Conservation (phyloP, 1,140 invertebrate genomes). For the Neodiprion virginianus region DNA sequence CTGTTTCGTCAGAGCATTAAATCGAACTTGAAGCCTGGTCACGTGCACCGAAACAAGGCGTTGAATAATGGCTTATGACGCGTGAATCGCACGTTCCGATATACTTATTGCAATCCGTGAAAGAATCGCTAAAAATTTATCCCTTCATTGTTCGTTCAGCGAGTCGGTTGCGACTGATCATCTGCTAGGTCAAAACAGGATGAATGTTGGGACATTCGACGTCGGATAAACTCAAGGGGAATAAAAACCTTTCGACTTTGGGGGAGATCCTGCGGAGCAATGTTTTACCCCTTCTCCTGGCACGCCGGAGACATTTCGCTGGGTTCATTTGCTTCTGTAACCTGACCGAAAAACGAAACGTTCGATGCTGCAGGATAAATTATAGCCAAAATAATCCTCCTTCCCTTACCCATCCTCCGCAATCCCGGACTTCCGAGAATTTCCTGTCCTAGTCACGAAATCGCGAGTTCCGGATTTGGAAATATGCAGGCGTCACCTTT, state of each 20-base stretch:
- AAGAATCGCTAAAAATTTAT: too few relatives aligned
- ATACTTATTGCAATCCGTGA: too few relatives aligned
- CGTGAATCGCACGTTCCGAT: too few relatives aligned
- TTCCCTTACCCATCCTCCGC: not conserved
- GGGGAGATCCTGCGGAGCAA: not conserved
- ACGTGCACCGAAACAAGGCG: too few relatives aligned
- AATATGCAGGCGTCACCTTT: too few relatives aligned
- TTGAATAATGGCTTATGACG: too few relatives aligned
- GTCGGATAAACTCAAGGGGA: not conserved
- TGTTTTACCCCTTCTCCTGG: not conserved
- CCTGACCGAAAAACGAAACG: not conserved
- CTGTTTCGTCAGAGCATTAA: too few relatives aligned
- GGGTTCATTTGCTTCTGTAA: not conserved
- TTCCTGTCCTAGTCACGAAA: not conserved
- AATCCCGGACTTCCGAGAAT: not conserved
- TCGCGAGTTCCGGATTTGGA: too few relatives aligned
- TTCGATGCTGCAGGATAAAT: not conserved
- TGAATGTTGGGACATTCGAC: not conserved
- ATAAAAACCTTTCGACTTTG: not conserved
- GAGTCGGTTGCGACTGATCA: too few relatives aligned
- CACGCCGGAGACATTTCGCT: not conserved
- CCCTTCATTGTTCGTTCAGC: too few relatives aligned
- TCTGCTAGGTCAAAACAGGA: not conserved
- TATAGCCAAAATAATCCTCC: not conserved
- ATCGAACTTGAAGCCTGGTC: too few relatives aligned